phyloP scores from a whole-genome alignment of 2,113 vertebrate genomes.

The Cynoglossus semilaevis region DNA sequence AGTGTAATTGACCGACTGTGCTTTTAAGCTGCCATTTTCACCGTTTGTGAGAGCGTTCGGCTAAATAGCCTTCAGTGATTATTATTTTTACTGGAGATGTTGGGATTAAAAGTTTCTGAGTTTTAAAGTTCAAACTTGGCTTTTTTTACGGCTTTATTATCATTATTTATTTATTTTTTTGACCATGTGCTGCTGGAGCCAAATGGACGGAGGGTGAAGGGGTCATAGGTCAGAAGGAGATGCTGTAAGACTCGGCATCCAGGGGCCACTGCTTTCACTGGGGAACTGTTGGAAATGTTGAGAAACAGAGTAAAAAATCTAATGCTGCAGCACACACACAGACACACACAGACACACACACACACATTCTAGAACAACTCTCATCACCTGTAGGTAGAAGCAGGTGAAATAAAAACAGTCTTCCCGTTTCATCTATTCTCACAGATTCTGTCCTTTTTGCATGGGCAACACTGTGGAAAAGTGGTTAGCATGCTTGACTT shows the following conservation, averaged over 20 bases:
- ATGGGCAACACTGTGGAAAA: conserved; percentile 9
- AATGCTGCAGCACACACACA: conserved; percentile 59
- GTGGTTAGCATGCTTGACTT: too few species aligned
- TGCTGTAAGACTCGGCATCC: conserved; percentile 52
- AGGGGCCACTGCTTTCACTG: conserved; percentile 48
- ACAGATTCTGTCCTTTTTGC: background rate
- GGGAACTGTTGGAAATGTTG: conserved; percentile 54
- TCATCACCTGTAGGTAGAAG: conserved; percentile 51
- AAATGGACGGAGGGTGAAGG: conserved; percentile 50
- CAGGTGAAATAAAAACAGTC: conserved; percentile 34
- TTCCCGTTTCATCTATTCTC: conserved; percentile 23
- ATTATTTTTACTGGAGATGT: conserved; percentile 69
- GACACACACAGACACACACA: conserved; percentile 14
- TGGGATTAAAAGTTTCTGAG: conserved; percentile 69
- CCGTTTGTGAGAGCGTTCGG: conserved; percentile 60
- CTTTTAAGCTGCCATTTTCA: conserved; percentile 65
- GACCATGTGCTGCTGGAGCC: conserved; percentile 36
- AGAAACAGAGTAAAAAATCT: conserved; percentile 66
- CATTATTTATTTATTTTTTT: background rate
- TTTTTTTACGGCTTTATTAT: conserved; percentile 28
- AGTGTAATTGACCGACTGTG: conserved; percentile 74
- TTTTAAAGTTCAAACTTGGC: conserved; percentile 52
- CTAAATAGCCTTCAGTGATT: conserved; percentile 77
- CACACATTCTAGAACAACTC: conserved; percentile 51
- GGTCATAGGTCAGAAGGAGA: conserved; percentile 56